These are phyloP conservation scores for Actinostola sp. DNA, from an alignment of 92 coral and sea anemone species.

Conservation along the genomic window DNA sequence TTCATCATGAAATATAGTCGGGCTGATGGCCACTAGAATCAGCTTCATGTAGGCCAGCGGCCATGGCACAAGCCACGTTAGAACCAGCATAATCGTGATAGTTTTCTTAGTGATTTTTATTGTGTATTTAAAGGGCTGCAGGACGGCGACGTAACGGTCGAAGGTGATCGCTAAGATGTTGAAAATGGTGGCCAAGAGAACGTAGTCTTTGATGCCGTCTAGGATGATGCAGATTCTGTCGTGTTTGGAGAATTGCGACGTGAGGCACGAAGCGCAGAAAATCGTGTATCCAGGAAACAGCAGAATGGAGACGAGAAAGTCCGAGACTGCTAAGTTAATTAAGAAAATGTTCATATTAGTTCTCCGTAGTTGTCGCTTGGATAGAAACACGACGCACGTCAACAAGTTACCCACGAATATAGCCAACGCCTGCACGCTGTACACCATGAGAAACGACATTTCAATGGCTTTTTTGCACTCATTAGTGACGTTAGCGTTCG, in stretches of 20 bases:
- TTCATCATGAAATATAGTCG: constrained; percentile 1
- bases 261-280: constrained; percentile 51
- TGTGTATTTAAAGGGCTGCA: constrained; percentile 59
- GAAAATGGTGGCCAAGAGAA: constrained; percentile 49
- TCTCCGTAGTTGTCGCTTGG: constrained; percentile 50
- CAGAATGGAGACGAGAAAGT: constrained; percentile 34
- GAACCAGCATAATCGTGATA: constrained; percentile 22
- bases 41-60: constrained; percentile 68
- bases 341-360: constrained; percentile 65
- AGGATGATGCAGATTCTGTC: constrained; percentile 40
- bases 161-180: constrained; percentile 65
- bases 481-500: not conserved
- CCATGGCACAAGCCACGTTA: constrained; percentile 53
- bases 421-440: constrained; percentile 36
- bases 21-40: constrained; percentile 14
- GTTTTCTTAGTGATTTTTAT: constrained; percentile 47
- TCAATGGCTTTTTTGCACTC: constrained; percentile 39
- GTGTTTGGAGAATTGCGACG: not conserved
- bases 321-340: constrained; percentile 65
- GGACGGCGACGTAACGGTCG: constrained; percentile 65
- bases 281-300: constrained; percentile 60
- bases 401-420: constrained; percentile 61
- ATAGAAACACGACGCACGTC: constrained; percentile 64
- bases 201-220: constrained; percentile 72
- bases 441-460: constrained; percentile 43